A percentile compares a stretch with the other conserved stretches of the same genome.
Evolutionary conservation across 2,888 invertebrate genomes (phyloP).

Genomic region (Rhagophthalmus giganteus): DNA sequence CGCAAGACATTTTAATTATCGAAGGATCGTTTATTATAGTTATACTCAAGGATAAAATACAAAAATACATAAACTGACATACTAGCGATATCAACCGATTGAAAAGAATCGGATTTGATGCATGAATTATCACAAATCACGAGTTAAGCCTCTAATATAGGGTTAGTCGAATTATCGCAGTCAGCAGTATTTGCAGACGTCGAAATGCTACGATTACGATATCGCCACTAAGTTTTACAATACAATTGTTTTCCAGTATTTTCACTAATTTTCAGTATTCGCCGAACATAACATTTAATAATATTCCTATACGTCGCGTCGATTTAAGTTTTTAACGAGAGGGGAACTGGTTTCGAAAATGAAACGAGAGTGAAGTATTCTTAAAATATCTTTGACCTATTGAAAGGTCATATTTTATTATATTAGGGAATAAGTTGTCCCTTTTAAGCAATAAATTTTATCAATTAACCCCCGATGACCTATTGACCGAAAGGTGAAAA

Average conservation of each 20-base stretch:
- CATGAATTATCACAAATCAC: constrained; percentile 48
- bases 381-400: constrained; percentile 49
- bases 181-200: constrained; percentile 47
- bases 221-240: not conserved
- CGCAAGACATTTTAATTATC: too few species aligned
- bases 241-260: not conserved
- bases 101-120: constrained; percentile 46
- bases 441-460: constrained; percentile 52
- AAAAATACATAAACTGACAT: constrained; percentile 4
- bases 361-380: constrained; percentile 11
- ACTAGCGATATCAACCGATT: constrained; percentile 27
- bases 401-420: constrained; percentile 52
- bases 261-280: not conserved
- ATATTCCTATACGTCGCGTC: not conserved
- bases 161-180: constrained; percentile 48
- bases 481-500: constrained; percentile 52
- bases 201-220: constrained; percentile 3
- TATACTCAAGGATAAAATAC: not conserved
- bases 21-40: too few species aligned
- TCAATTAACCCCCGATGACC: constrained; percentile 54
- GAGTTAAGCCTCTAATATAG: constrained; percentile 44
- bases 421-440: constrained; percentile 54
- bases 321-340: not conserved
- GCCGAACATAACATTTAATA: not conserved
- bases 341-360: not conserved